A percentile compares a stretch with the other conserved stretches of the same genome.
Conservation (phyloP, 1,140 invertebrate species). For the Anthonomus grandis region DNA sequence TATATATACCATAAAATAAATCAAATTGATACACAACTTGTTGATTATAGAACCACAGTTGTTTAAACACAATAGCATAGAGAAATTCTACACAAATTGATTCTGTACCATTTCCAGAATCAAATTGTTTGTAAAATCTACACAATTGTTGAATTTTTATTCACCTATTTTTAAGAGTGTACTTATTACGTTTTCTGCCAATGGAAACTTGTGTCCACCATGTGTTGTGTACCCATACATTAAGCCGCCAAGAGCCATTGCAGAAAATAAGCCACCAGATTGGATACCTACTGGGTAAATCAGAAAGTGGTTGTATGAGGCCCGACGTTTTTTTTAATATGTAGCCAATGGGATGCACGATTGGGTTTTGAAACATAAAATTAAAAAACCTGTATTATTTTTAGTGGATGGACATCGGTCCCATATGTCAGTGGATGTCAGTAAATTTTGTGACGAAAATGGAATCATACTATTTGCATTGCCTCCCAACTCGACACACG, state of each 20-base stretch:
- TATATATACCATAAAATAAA: too few species aligned
- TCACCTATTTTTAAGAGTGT: too few species aligned
- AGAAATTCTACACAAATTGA: too few species aligned
- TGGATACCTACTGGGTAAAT: slow-evolving; percentile 43
- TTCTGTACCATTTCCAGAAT: too few species aligned
- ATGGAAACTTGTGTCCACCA: neutral
- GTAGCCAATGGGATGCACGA: slow-evolving; percentile 41
- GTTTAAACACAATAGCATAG: too few species aligned
- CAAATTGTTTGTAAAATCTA: too few species aligned
- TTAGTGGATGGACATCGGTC: slow-evolving; percentile 48
- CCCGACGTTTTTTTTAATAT: slow-evolving; percentile 45
- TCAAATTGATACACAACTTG: too few species aligned
- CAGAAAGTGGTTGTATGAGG: slow-evolving; percentile 46
- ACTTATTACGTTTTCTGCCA: neutral
- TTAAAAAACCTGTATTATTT: too few species aligned
- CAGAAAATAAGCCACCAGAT: slow-evolving; percentile 32
- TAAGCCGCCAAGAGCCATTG: slow-evolving; percentile 26
- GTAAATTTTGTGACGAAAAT: slow-evolving; percentile 44
- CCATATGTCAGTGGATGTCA: slow-evolving; percentile 44
- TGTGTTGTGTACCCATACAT: slow-evolving; percentile 34
- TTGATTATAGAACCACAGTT: too few species aligned
- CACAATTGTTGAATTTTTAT: too few species aligned
- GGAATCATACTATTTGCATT: slow-evolving; percentile 46
- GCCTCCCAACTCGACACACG: slow-evolving; percentile 46
- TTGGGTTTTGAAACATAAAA: slow-evolving; percentile 39